Base-by-base conservation (phyloP, 2,888 invertebrate genomes). In the Danaus chrysippus region DNA sequence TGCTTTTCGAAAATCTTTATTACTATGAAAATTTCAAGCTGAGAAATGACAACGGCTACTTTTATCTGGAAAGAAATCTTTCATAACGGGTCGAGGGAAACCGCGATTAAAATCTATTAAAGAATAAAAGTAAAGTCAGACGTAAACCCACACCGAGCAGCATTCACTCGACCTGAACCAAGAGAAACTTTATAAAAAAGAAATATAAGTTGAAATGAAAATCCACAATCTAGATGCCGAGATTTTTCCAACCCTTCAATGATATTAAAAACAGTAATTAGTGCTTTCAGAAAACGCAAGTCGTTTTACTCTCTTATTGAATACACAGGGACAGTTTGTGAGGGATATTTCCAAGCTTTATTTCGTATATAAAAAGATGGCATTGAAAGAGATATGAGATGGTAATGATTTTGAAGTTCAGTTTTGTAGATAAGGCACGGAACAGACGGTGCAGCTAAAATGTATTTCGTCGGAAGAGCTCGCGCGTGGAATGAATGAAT, bases 211-310 rank as follows among this genome's bases (percentile, higher is more conserved):
- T 52, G 56, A 54, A 67, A 70, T 58, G 56, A 61, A 64, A 65
- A 64, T 58, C 63, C 54, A 57, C 60, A 63, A 66, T 68, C 66
- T 69, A 57, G 68, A 49, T 66, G 61, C 65, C 66, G 60, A 63
- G 60, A 49, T 49, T 17, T 66, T 64, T 57, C 58, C 61, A 64
- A 67, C 66, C 64, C 64, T 70, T 68, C 64, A 69, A 68, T 65
- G 66, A 63, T 66, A 68, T 70, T 68, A 67, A 69, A 68, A 70
- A 69, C 68, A 65, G 69, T 68, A 71, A 71, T 71, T 71, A 71
- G 70, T 70, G 69, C 65, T 61, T 68, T 65, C 57, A 66, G 63
- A 68, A 61, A 65, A 63, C 55, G 54, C 58, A 61, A 56, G 56
- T 59, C 61, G 57, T 58, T 61, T 49, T 15, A 49, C 46, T 46